Evolutionary conservation across 2,113 vertebrate species (phyloP).

Genomic region (Alouatta palliata): DNA sequence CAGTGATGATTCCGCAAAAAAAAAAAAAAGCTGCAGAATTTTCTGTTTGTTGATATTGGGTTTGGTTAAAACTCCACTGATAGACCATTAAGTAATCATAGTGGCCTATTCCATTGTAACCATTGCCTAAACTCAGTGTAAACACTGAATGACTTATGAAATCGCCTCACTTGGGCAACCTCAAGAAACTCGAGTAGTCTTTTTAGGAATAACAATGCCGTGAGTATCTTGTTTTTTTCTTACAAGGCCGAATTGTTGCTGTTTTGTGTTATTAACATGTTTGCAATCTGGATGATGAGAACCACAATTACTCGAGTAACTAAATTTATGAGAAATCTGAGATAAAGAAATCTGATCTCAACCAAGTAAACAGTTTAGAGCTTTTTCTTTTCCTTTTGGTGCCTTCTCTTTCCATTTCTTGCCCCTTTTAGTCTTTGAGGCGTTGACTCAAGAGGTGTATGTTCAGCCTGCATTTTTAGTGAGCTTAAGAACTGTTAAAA

Average conservation of each 20-base stretch:
- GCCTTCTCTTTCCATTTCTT: conserved; percentile 58
- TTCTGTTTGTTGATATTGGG: conserved; percentile 64
- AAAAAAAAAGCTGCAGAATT: conserved; percentile 1
- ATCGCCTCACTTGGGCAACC: conserved; percentile 60
- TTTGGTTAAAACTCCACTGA: conserved; percentile 59
- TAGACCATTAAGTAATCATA: conserved; percentile 73
- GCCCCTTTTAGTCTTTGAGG: conserved; percentile 10
- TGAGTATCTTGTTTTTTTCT: conserved; percentile 59
- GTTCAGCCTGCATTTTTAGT: conserved; percentile 54
- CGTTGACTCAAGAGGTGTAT: conserved; percentile 57
- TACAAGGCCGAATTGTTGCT: conserved; percentile 65
- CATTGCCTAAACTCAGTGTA: conserved; percentile 61
- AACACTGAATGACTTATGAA: conserved; percentile 65
- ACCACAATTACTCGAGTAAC: conserved; percentile 65
- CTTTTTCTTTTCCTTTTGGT: conserved; percentile 49
- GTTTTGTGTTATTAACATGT: conserved; percentile 60
- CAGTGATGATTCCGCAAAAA: neutral
- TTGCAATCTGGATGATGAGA: conserved; percentile 42
- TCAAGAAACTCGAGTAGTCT: conserved; percentile 71
- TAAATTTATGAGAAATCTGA: conserved; percentile 68
- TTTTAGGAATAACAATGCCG: conserved; percentile 69
- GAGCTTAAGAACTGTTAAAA: conserved; percentile 36
- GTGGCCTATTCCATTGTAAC: conserved; percentile 59
- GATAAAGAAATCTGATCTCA: conserved; percentile 45
- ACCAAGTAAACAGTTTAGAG: conserved; percentile 66